Conservation (phyloP, 1,140 invertebrate genomes). For the Lordiphosa stackelbergi region DNA sequence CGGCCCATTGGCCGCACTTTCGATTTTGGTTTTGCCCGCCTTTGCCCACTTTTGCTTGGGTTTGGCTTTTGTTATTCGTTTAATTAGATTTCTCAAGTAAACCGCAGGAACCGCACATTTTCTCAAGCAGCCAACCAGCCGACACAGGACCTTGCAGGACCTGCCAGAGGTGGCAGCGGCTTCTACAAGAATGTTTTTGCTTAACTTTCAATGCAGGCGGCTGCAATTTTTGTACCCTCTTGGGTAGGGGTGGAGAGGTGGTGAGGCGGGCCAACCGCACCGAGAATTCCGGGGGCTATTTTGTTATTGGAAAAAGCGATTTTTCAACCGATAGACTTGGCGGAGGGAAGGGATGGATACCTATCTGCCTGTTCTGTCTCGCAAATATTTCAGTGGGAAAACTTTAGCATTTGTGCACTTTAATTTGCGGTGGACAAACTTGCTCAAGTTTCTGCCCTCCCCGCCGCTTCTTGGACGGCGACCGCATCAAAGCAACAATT, state of each 20-base stretch:
- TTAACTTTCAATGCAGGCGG: constrained; percentile 42
- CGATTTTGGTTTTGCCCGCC: not conserved
- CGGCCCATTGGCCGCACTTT: not conserved
- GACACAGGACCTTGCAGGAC: constrained; percentile 8
- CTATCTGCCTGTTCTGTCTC: constrained; percentile 22
- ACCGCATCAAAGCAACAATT: constrained; percentile 67
- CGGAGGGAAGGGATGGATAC: not conserved
- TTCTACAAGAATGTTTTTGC: constrained; percentile 42
- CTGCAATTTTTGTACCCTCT: constrained; percentile 47
- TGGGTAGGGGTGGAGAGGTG: not conserved
- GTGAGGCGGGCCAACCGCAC: constrained; percentile 40
- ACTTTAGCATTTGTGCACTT: constrained; percentile 68
- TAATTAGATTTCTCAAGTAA: constrained; percentile 75
- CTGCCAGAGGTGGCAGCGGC: constrained; percentile 23
- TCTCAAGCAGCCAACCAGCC: constrained; percentile 45
- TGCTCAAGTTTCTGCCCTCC: constrained; percentile 30
- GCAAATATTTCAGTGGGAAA: constrained; percentile 45
- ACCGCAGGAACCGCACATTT: constrained; percentile 70
- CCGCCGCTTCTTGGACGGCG: constrained; percentile 23
- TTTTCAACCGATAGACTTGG: constrained; percentile 35
- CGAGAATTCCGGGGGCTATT: constrained; percentile 32
- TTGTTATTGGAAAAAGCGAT: constrained; percentile 64
- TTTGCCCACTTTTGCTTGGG: not conserved
- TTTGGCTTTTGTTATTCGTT: constrained; percentile 59
- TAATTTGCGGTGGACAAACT: constrained; percentile 65